Base-by-base conservation (phyloP, 2,113 vertebrate species). In the Chelonoidis abingdonii region DNA sequence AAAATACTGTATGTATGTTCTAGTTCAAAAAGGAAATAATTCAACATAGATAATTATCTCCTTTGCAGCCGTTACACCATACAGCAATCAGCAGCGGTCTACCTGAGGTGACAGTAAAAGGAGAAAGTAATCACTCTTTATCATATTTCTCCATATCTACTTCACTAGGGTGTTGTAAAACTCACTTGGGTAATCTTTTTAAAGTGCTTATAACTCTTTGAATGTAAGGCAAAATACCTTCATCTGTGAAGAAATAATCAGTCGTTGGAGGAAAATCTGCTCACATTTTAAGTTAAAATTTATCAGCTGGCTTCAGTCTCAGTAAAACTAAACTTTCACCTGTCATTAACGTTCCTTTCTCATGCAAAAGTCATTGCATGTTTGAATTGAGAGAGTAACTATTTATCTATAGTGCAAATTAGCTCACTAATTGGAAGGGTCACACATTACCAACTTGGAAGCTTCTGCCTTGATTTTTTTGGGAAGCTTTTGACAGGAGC, bases 111-210 rank as follows among this genome's bases (percentile, higher is more conserved):
- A 89, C 21, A 65, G 38, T 6, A 16, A 5, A 22, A 81, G 35
- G 10, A 13, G 1, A 4, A 86, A 80, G 5, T 47, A 84, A 91
- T 89, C 83, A 10, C 14, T 76, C 53, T 44, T 13, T 92, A 79
- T 6, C 2, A 0, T n/a, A 69, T 38, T 88, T 81, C 22, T 76
- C 22, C 17, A 69, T 17, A 29, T 54, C 41, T 21, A 1, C 49
- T 50, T 90, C 3, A 0, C 16, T 31, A 52, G 50, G n/a, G 72
- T 38, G n/a, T 54, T 62, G 0, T 44, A 62, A 13, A 2, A 50
- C 44, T 89, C 41, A 44, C 49, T 69, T 72, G 57, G 19, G 13
- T 14, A n/a, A 80, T 35, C 69, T 57, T 72, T 75, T 8, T 80
- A 44, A 72, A 44, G 49, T 69, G 47, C 88, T 92, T 69, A 14